These are phyloP conservation scores for Perca flavescens DNA, from an alignment of 2,113 vertebrate species.

Conservation along the genomic window DNA sequence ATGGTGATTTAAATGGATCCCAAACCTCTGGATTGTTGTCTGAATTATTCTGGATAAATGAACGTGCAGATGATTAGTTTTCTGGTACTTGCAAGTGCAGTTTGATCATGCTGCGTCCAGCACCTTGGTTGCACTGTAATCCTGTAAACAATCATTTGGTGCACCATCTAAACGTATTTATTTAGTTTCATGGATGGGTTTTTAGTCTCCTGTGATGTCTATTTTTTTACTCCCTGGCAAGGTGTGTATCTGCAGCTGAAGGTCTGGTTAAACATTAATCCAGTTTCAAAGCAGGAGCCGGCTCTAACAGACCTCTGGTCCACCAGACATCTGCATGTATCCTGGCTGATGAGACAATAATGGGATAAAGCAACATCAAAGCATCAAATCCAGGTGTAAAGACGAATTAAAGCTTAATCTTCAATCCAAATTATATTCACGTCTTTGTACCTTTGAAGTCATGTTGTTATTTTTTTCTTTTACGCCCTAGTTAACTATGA, in stretches of 20 bases:
- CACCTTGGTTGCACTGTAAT: not conserved
- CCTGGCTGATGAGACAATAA: slow-evolving; percentile 4
- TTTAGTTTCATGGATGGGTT: not conserved
- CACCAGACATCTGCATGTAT: not conserved
- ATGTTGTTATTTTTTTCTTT: not conserved
- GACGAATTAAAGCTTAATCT: not conserved
- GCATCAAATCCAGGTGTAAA: slow-evolving; percentile 15
- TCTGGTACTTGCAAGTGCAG: not conserved
- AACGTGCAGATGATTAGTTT: not conserved
- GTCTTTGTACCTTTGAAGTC: not conserved
- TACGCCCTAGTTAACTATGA: not conserved
- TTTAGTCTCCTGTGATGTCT: not conserved
- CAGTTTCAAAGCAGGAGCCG: slow-evolving; percentile 12
- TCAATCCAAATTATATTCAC: not conserved
- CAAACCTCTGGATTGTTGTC: not conserved
- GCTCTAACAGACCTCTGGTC: slow-evolving; percentile 8
- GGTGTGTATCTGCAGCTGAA: slow-evolving; percentile 27
- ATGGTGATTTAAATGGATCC: not conserved
- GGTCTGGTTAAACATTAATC: slow-evolving; percentile 61
- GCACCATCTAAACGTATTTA: not conserved
- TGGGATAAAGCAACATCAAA: slow-evolving; percentile 13
- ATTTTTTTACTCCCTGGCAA: not conserved
- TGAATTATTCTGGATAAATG: not conserved
- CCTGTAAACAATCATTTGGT: no score
- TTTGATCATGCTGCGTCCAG: not conserved